Base-by-base conservation (phyloP, 2,888 invertebrate genomes). In the Orgyia antiqua region DNA sequence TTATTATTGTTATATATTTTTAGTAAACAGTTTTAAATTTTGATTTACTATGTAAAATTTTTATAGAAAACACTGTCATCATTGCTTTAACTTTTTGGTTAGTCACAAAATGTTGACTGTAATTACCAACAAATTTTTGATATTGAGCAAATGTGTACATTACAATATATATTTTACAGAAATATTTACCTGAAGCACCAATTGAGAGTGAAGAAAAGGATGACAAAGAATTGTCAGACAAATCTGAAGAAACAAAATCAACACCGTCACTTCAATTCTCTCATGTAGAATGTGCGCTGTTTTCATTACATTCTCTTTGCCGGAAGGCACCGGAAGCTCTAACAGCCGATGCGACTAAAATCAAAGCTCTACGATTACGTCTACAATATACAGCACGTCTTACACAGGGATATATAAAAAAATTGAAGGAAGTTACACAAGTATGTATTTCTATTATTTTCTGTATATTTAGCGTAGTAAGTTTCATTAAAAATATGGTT, bases 381-480 rank as follows among this genome's bases (percentile, higher is more conserved):
- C 82, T 98, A 39, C 96, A 97, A 69, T 98, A 96, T 74, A 94
- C 98, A 63, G 96, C 97, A 0, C 89, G 97, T 38, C 93, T 96
- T 15, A 94, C 96, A 37, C 96, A 97, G 80, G 96, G 94, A 40
- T 97, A 87, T 48, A 79, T 83, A 4, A 93, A 93, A 64, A 93
- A 92, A 54, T 74, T 93, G 21, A 87, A 90, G 34, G 90, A 91
- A 77, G 90, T 88, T 27, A 88, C 88, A 24, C 83, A 88, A 68
- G 87, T 86, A 68, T 24, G n/a, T n/a, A n/a, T n/a, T n/a, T n/a
- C n/a, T n/a, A n/a, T n/a, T n/a, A n/a, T n/a, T n/a, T n/a, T n/a
- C n/a, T n/a, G n/a, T n/a, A n/a, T n/a, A n/a, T n/a, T n/a, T n/a
- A n/a, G n/a, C n/a, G n/a, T n/a, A n/a, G n/a, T n/a, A n/a, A n/a